Evolutionary conservation across 2,888 invertebrate genomes (phyloP).

Genomic region (Chouioia cunea): DNA sequence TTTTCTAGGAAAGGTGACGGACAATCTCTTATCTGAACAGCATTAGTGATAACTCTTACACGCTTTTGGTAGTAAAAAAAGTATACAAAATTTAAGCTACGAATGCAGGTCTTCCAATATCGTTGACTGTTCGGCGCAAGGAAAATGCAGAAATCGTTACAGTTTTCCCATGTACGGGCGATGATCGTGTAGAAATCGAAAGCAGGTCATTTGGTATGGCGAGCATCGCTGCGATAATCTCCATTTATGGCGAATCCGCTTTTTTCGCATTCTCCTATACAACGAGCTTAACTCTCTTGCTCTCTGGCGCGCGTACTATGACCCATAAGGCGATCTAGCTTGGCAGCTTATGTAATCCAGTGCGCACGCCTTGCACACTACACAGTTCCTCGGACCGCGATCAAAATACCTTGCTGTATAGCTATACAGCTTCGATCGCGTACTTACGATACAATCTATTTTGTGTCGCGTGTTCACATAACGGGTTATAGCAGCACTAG

Average conservation of each 20-base stretch:
- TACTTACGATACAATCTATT: neutral
- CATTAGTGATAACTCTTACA: too few species aligned
- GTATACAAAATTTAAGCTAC: too few species aligned
- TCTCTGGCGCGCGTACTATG: slow-evolving; percentile 10
- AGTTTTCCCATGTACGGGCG: slow-evolving; percentile 15
- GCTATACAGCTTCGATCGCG: neutral
- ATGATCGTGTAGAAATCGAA: slow-evolving; percentile 28
- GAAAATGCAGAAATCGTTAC: slow-evolving; percentile 36
- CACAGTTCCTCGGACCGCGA: neutral
- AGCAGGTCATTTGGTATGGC: slow-evolving; percentile 14
- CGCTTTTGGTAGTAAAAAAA: too few species aligned
- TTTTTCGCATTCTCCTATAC: slow-evolving; percentile 16
- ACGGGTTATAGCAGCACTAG: neutral
- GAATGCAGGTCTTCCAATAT: slow-evolving; percentile 26
- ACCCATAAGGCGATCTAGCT: slow-evolving; percentile 27
- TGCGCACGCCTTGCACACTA: neutral
- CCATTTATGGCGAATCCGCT: slow-evolving; percentile 38
- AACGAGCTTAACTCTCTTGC: neutral
- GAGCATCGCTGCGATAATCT: slow-evolving; percentile 24
- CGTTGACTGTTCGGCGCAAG: neutral
- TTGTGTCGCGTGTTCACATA: neutral
- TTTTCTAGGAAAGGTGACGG: neutral
- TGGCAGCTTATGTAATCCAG: slow-evolving; percentile 1
- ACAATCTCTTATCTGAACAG: too few species aligned
- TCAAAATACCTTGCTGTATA: slow-evolving; percentile 15